phyloP scores from a whole-genome alignment of 2,113 vertebrate species.

The Corvus cornix region DNA sequence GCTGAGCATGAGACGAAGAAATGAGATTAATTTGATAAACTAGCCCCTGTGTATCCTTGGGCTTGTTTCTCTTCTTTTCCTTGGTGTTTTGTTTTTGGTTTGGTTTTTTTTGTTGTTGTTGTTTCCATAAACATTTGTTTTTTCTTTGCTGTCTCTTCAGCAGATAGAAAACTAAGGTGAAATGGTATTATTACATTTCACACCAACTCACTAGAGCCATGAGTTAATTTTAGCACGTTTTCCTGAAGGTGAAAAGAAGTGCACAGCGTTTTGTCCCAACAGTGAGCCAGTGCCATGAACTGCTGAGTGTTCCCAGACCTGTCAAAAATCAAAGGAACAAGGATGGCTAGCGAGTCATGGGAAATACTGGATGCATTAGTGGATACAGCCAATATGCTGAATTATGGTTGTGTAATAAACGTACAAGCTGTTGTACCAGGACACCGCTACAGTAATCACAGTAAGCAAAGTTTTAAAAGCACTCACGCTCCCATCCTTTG shows the following conservation, averaged over 20 bases:
- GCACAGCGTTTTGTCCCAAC: constrained; percentile 33
- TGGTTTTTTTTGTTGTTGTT: neutral
- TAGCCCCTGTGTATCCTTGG: neutral
- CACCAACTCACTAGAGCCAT: constrained; percentile 40
- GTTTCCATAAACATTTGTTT: neutral
- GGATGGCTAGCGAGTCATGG: neutral
- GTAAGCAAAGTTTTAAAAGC: constrained; percentile 38
- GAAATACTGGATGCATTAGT: neutral
- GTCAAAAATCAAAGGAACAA: constrained; percentile 39
- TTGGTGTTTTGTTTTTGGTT: neutral
- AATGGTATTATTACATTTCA: constrained; percentile 3
- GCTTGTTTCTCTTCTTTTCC: neutral
- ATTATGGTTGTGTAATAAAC: neutral
- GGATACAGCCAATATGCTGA: constrained; percentile 1
- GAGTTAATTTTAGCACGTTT: constrained; percentile 37
- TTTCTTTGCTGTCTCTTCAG: neutral
- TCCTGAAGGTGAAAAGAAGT: constrained; percentile 44
- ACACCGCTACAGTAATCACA: neutral
- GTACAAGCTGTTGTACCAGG: neutral
- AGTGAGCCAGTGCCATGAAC: neutral
- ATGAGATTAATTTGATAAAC: constrained; percentile 9
- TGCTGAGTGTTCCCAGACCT: constrained; percentile 30
- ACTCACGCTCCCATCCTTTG: neutral
- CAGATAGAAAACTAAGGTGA: constrained; percentile 4
- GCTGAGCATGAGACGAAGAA: neutral